Percentiles rank a stretch among this genome's conserved stretches.
Conservation (phyloP, 2,113 vertebrate genomes). For the zebrafish (Danio rerio) region GRCz12tu NC_133187.1:39304501-39305000, state of each 20-base stretch:
- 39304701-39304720: background rate
- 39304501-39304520: no score
- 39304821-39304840: constrained; percentile 49
- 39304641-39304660: background rate
- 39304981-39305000: background rate
- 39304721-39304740: background rate
- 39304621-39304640: background rate
- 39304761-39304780: constrained; percentile 53
- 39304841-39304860: constrained; percentile 72
- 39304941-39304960: constrained; percentile 69
- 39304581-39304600: no score
- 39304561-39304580: no score
- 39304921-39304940: constrained; percentile 76
- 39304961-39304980: constrained; percentile 22
- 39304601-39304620: no score
- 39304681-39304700: background rate
- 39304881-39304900: constrained; percentile 69
- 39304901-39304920: constrained; percentile 67
- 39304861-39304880: constrained; percentile 77
- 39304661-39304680: background rate
- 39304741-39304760: constrained; percentile 48
- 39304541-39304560: no score
- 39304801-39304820: constrained; percentile 23
- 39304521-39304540: no score
- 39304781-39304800: constrained; percentile 31